Base-by-base conservation (phyloP, 1,140 invertebrate species). In the Plectus sambesii region DNA sequence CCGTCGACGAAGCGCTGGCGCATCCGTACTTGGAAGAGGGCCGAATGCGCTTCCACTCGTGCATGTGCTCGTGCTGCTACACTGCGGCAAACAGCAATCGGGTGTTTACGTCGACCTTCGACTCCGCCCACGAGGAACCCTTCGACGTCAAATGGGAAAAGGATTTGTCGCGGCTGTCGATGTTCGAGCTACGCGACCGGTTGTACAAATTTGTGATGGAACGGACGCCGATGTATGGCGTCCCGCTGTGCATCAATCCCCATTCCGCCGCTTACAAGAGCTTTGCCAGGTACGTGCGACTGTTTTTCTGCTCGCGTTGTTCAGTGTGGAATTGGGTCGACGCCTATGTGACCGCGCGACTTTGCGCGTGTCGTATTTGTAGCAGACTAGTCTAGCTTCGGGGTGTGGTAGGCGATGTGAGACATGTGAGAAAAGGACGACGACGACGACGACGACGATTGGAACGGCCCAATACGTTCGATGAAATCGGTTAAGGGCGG, bases 261-360 rank as follows among this genome's bases (percentile, higher is more conserved):
- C 87, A 93, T 76, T 94, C 89, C 61, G 88, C 90, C 68, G 87
- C 90, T 69, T 98, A 94, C 78, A 96, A 93, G 77, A 93, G 85
- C 78, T 97, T 97, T 80, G 85, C 88, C 77, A 94, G 87, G 87
- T 94, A 84, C 87, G 82, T 75, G 35, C 41, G 29, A 33, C n/a
- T n/a, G n/a, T n/a, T n/a, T 33, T 24, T 17, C n/a, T 26, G 40
- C 37, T 25, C 24, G 9, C 27, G n/a, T 17, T 38, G 24, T 12
- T 36, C 22, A n/a, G 24, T 51, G 24, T 42, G 26, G 27, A 36
- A 2, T 5, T 36, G 47, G 9, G 26, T 19, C 3, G 4, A 12
- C 15, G 17, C 37, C 25, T 30, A 29, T 49, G 30, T 35, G 8
- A 19, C 39, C 12, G 20, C 37, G 27, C 15, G 5, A 6, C 9